Percentiles rank a stretch among this genome's conserved stretches.
Evolutionary conservation across 2,113 vertebrate species (phyloP).

Genomic region (Corydoras sp.): DNA sequence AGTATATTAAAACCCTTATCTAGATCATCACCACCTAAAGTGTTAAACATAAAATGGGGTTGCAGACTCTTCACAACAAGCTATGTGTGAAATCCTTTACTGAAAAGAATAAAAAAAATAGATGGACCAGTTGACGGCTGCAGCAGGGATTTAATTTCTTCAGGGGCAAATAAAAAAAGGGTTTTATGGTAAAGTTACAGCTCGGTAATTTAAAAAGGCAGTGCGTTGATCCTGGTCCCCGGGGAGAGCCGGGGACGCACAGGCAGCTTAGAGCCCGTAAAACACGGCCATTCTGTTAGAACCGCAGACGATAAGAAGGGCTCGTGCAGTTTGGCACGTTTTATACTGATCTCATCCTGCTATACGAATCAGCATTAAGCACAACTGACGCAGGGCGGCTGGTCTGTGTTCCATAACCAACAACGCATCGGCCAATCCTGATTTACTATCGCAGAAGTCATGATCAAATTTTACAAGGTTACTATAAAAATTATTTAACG

Average conservation of each 20-base stretch:
- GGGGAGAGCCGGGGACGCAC: not conserved
- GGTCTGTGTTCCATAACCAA: too few relatives aligned
- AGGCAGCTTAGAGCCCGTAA: constrained; percentile 16
- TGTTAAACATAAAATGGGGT: constrained; percentile 9
- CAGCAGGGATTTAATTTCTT: constrained; percentile 28
- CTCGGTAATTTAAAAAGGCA: constrained; percentile 32
- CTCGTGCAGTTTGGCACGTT: not conserved
- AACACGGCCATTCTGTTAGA: constrained; percentile 10
- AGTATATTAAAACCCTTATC: not conserved
- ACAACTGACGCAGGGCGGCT: too few relatives aligned
- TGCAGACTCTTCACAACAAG: not conserved
- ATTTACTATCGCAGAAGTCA: too few relatives aligned
- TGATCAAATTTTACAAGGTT: too few relatives aligned
- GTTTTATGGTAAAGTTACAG: constrained; percentile 30
- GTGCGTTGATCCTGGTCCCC: constrained; percentile 10
- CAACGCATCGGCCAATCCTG: too few relatives aligned
- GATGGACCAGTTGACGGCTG: not conserved
- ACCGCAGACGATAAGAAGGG: constrained; percentile 3
- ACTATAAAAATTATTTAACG: too few relatives aligned
- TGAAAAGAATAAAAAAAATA: constrained; percentile 3
- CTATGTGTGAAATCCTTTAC: constrained; percentile 1
- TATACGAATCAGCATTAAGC: not conserved
- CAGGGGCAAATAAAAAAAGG: constrained; percentile 9
- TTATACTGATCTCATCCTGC: not conserved
- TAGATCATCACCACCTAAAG: not conserved